Percentiles rank a stretch among this genome's conserved stretches.
phyloP scores from a whole-genome alignment of 1,140 invertebrate genomes.

The Bradynema listronoti region DNA sequence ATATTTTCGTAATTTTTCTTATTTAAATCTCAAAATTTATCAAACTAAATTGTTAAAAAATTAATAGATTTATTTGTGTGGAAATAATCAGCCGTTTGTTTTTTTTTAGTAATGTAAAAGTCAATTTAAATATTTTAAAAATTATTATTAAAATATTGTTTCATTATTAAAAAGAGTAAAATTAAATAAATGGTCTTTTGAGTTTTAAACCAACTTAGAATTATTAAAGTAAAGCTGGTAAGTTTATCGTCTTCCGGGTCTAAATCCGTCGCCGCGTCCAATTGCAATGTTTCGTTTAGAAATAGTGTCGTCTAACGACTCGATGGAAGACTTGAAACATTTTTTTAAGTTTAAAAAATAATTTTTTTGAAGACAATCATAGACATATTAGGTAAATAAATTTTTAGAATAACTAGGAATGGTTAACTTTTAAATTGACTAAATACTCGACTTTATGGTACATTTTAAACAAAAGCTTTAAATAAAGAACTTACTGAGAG shows the following conservation, averaged over 20 bases:
- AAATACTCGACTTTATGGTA: too few relatives aligned
- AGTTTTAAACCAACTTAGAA: neutral
- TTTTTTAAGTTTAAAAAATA: too few relatives aligned
- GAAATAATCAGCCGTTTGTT: neutral
- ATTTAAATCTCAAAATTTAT: constrained; percentile 1
- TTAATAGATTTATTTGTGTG: neutral
- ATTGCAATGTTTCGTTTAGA: constrained; percentile 37
- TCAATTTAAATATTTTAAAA: neutral
- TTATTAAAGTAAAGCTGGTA: neutral
- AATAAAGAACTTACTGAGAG: too few relatives aligned
- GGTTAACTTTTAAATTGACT: too few relatives aligned
- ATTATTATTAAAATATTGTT: neutral
- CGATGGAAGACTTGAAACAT: too few relatives aligned
- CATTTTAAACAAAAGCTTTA: too few relatives aligned
- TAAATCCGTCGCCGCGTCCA: constrained; percentile 33
- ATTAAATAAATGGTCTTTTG: neutral
- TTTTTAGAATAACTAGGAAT: too few relatives aligned
- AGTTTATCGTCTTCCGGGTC: constrained; percentile 30
- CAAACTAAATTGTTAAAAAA: neutral
- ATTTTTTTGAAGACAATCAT: too few relatives aligned
- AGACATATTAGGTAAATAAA: too few relatives aligned
- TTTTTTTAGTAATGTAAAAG: neutral
- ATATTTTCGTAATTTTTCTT: neutral
- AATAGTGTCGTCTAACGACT: neutral
- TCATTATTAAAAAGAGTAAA: neutral